Conservation (phyloP, 2,888 invertebrate species). For the Priocnemis perturbator region DNA sequence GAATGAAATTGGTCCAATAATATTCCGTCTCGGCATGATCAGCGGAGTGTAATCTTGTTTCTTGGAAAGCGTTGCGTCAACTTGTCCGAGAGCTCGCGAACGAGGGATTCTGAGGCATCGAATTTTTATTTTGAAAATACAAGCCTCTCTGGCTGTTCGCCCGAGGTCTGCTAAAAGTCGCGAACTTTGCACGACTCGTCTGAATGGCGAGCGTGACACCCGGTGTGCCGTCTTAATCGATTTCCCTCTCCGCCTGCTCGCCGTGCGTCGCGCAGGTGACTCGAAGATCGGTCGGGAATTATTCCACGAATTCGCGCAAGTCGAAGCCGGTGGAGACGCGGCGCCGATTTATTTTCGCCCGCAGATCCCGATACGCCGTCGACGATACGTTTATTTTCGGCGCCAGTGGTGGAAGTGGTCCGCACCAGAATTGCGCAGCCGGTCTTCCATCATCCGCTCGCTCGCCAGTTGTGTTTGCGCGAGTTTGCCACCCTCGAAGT, state of each 20-base stretch:
- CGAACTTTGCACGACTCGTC: background rate
- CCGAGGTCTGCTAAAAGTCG: no score
- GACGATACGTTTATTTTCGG: slow-evolving; percentile 60
- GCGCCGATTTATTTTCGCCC: slow-evolving; percentile 57
- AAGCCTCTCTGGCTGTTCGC: no score
- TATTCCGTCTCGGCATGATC: no score
- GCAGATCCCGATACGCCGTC: slow-evolving; percentile 49
- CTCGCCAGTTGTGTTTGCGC: background rate
- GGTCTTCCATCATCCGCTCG: slow-evolving; percentile 21
- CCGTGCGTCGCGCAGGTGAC: background rate
- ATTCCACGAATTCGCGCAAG: slow-evolving; percentile 15
- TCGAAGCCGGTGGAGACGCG: slow-evolving; percentile 19
- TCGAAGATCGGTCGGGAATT: slow-evolving; percentile 1
- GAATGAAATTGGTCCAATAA: no score
- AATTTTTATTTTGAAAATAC: background rate
- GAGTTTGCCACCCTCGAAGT: background rate
- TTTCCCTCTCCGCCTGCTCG: background rate
- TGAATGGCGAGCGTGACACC: slow-evolving; percentile 3
- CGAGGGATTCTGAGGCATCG: background rate
- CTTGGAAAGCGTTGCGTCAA: no score
- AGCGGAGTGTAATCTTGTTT: no score
- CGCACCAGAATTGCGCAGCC: slow-evolving; percentile 43
- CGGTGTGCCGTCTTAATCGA: slow-evolving; percentile 17
- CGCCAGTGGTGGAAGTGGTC: slow-evolving; percentile 37
- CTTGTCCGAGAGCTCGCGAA: background rate